A percentile compares a stretch with the other conserved stretches of the same genome.
Conservation (phyloP, 2,888 invertebrate species). For the Augiades crinisus region DNA sequence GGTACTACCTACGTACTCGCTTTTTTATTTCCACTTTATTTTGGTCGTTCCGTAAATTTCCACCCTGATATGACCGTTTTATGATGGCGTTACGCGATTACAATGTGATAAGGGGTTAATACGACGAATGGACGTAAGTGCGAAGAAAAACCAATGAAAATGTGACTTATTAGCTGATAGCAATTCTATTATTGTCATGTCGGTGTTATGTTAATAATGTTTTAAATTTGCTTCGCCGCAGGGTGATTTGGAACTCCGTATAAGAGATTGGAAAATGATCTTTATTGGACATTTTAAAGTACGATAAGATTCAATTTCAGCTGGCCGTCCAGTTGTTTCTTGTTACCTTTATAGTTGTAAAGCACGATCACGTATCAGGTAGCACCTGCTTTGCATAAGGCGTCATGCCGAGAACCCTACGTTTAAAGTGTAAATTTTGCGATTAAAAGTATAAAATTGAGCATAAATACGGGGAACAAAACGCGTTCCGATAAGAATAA, state of each 20-base stretch:
- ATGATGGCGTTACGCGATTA: slow-evolving; percentile 67
- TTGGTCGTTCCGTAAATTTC: slow-evolving; percentile 52
- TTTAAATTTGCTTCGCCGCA: slow-evolving; percentile 25
- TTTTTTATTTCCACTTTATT: slow-evolving; percentile 62
- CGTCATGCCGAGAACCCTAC: slow-evolving; percentile 72
- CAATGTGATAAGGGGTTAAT: slow-evolving; percentile 50
- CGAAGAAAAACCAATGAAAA: slow-evolving; percentile 44
- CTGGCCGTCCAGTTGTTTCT: slow-evolving; percentile 35
- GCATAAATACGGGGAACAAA: slow-evolving; percentile 60
- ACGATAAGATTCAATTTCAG: slow-evolving; percentile 41
- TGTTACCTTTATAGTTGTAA: slow-evolving; percentile 48
- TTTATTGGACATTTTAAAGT: not conserved
- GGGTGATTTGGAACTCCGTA: slow-evolving; percentile 16
- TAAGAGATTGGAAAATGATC: slow-evolving; percentile 9
- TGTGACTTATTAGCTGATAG: slow-evolving; percentile 44
- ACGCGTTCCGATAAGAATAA: slow-evolving; percentile 60
- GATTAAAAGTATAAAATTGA: slow-evolving; percentile 73
- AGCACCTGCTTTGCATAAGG: slow-evolving; percentile 81
- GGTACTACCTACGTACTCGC: slow-evolving; percentile 61
- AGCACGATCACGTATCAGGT: slow-evolving; percentile 69
- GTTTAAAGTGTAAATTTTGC: slow-evolving; percentile 75
- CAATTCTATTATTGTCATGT: slow-evolving; percentile 27
- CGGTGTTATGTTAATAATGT: slow-evolving; percentile 31
- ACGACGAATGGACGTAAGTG: slow-evolving; percentile 45
- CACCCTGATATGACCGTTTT: slow-evolving; percentile 66